These are phyloP conservation scores for Cinclus cinclus DNA, from an alignment of 2,113 vertebrate species.

Conservation along the genomic window DNA sequence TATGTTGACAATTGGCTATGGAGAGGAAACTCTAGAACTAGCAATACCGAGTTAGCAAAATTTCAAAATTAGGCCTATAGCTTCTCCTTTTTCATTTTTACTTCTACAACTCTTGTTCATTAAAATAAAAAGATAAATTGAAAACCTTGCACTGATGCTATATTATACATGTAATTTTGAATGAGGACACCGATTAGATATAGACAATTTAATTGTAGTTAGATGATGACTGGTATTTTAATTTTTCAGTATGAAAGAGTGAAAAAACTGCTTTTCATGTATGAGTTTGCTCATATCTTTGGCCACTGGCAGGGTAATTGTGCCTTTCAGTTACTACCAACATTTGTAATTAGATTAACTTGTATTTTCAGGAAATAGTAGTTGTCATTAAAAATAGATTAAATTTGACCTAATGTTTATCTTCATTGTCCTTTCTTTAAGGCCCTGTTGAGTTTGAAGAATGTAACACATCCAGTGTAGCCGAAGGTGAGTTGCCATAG, in stretches of 20 bases:
- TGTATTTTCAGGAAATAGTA: not conserved
- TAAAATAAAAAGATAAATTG: not conserved
- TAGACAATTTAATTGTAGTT: not conserved
- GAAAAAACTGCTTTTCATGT: not conserved
- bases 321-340: not conserved
- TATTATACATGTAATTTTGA: not conserved
- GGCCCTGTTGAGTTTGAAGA: slow-evolving; percentile 97
- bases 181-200: not conserved
- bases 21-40: not conserved
- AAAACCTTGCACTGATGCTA: not conserved
- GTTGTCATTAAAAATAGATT: not conserved
- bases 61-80: not conserved
- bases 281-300: not conserved
- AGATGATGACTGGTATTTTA: not conserved
- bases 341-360: not conserved
- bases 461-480: slow-evolving; percentile 87
- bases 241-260: not conserved
- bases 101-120: not conserved
- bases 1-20: not conserved
- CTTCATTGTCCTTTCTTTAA: slow-evolving; percentile 31
- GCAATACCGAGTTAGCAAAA: not conserved
- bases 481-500: slow-evolving; percentile 82
- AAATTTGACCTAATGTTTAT: not conserved
- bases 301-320: not conserved
- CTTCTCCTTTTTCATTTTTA: not conserved